Percentiles rank a stretch among this genome's conserved stretches.
phyloP scores from a whole-genome alignment of 1,140 invertebrate genomes.

The Choristoneura fumiferana region DNA sequence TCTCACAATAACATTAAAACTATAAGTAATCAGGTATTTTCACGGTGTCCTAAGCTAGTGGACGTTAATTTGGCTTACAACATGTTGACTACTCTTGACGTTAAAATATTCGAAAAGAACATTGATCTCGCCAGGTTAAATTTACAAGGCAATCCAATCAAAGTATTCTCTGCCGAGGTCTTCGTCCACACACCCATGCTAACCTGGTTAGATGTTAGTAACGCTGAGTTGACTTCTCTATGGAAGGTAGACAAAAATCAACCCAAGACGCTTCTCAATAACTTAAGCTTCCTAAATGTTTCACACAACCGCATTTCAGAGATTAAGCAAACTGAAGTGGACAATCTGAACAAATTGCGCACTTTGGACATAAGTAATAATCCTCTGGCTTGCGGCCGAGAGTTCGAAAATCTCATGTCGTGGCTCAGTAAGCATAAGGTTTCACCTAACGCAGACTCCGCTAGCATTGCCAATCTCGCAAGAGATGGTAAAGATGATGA shows the following conservation, averaged over 20 bases:
- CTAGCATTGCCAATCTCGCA: constrained; percentile 71
- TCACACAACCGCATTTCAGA: constrained; percentile 80
- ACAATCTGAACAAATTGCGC: constrained; percentile 80
- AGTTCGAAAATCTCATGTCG: constrained; percentile 79
- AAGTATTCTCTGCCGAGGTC: constrained; percentile 81
- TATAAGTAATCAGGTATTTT: constrained; percentile 72
- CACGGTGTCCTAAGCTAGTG: constrained; percentile 78
- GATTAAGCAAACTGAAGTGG: constrained; percentile 78
- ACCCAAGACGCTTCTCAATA: constrained; percentile 61
- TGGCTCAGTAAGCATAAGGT: constrained; percentile 78
- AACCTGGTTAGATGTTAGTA: constrained; percentile 81
- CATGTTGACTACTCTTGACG: constrained; percentile 78
- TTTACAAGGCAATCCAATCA: constrained; percentile 85
- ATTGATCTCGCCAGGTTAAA: constrained; percentile 82
- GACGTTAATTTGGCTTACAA: constrained; percentile 86
- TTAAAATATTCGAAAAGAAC: constrained; percentile 81
- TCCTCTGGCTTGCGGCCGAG: constrained; percentile 81
- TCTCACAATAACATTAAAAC: constrained; percentile 81
- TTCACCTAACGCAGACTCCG: constrained; percentile 63
- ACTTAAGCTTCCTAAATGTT: constrained; percentile 79
- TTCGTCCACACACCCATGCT: constrained; percentile 79
- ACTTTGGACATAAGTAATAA: constrained; percentile 82
- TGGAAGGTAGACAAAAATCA: constrained; percentile 79
- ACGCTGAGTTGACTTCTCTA: constrained; percentile 80
- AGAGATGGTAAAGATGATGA: constrained; percentile 60